phyloP scores from a whole-genome alignment of 2,888 invertebrate species.

The Pheosia gnoma region DNA sequence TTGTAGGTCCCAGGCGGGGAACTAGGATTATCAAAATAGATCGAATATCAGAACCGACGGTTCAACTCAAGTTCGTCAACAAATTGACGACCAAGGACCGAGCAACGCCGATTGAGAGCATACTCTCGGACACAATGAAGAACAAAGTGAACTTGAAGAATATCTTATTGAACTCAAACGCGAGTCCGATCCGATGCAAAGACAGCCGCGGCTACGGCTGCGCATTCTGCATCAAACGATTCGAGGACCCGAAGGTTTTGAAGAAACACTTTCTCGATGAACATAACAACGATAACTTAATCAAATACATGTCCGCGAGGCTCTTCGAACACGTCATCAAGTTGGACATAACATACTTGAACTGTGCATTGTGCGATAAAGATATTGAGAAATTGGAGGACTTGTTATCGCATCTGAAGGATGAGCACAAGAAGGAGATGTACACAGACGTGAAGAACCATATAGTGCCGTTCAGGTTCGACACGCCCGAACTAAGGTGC shows the following conservation, averaged over 20 bases:
- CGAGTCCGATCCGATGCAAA: conserved; percentile 55
- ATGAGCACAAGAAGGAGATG: conserved; percentile 43
- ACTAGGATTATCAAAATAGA: conserved; percentile 45
- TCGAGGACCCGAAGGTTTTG: conserved; percentile 44
- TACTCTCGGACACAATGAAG: conserved; percentile 24
- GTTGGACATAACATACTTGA: conserved; percentile 57
- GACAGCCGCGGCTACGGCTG: conserved; percentile 57
- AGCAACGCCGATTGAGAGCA: not conserved
- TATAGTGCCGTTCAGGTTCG: conserved; percentile 66
- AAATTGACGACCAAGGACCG: not conserved
- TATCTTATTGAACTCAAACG: conserved; percentile 58
- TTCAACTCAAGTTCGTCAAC: conserved; percentile 48
- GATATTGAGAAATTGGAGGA: conserved; percentile 47
- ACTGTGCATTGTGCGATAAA: conserved; percentile 53
- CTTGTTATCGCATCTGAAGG: conserved; percentile 48
- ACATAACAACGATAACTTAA: conserved; percentile 49
- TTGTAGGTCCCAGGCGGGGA: conserved; percentile 45
- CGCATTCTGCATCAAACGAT: conserved; percentile 51
- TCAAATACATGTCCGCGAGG: conserved; percentile 43
- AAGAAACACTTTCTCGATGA: conserved; percentile 58
- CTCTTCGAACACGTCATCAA: conserved; percentile 53
- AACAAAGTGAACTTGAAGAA: conserved; percentile 51
- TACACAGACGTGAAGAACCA: conserved; percentile 53
- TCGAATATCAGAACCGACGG: conserved; percentile 33
- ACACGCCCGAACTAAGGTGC: conserved; percentile 53